Base-by-base conservation (phyloP, 2,797 vertebrate species). In the Rachycentron canadum region DNA sequence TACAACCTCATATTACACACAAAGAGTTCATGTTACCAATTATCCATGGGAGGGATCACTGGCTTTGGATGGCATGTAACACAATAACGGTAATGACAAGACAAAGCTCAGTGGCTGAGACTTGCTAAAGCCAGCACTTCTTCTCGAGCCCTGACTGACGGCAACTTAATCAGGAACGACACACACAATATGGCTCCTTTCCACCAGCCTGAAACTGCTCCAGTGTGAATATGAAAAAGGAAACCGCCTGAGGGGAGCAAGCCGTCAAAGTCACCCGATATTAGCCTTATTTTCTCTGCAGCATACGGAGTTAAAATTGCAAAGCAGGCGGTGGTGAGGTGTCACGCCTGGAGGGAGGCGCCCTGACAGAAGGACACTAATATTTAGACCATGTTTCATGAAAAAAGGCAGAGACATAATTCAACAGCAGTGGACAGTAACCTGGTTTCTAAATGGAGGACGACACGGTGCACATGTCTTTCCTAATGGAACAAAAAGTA, bases 231-330 rank as follows among this genome's bases (percentile, higher is more conserved):
- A 69, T 76, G 55, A 85, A 76, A 83, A 66, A 67, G 77, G 63
- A 88, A 84, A 73, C 30, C 16, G 85, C 90, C 88, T 14, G 72
- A 64, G 79, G 89, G 73, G 45, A 79, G 68, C 13, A 1, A 75
- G 83, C 68, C 55, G 3, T 92, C 88, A 89, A 82, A 81, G 89
- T 91, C 90, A 84, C 69, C 71, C 11, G 25, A 70, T 79, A 78
- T 86, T 81, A 85, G 76, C 56, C 0, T 28, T 12, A 73, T 85
- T 69, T 78, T 71, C 73, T 78, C 53, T 8, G 79, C 69, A 69
- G 81, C 88, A 78, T 80, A 84, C 0, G 63, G 84, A 74, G 72
- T 69, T 82, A 58, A 73, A 80, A 64, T 53, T 1, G 43, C 76
- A 32, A 52, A 30, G 50, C 56, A 41, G 69, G 75, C 45, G 14